Evolutionary conservation across 1,140 invertebrate genomes (phyloP), one percentile per base, ranked within the genome.

Genomic region (Scaptomyza hsui): DNA sequence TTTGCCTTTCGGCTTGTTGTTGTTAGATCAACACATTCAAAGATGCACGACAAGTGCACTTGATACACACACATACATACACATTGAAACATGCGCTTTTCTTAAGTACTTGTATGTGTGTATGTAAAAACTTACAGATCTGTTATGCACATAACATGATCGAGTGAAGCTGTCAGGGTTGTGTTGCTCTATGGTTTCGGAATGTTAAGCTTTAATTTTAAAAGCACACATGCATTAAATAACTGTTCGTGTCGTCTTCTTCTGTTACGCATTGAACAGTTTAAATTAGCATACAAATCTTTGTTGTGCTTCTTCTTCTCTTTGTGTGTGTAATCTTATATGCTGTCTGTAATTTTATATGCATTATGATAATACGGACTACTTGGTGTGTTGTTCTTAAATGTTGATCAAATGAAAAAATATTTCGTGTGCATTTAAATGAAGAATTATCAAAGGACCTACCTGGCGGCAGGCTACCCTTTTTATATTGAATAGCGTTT

Each of bases 11-110:
- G 42, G 35, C 42, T 39, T 75, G 53, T 72, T 61, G 19, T 68
- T 75, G 41, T 57, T 72, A 72, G 42, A 67, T 70, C 70, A 79
- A 74, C 64, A 57, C 15, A 35, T 29, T 12, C 44, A 21, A 37
- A 62, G 75, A 85, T 79, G 72, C 65, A 63, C 49, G 69, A 71
- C 80, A 85, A 85, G 81, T 85, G 77, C 80, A 70, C 64, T 79
- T 63, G 60, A 10, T 13, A 26, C 9, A 35, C 42, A 52, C 4
- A 15, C 26, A 29, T 6, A 29, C 26, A 29, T 29, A 29, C 1
- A 21, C 19, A 21, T 21, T 21, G 19, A 21, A 26, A 26, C 24
- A 6, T 2, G 24, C 24, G 24, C 24, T 24, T 24, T 24, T n/a
- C 24, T 24, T 24, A 6, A 24, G 32, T 35, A 35, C 1, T 26